Base-by-base conservation (phyloP, 2,113 vertebrate species). In the Cebus imitator region DNA sequence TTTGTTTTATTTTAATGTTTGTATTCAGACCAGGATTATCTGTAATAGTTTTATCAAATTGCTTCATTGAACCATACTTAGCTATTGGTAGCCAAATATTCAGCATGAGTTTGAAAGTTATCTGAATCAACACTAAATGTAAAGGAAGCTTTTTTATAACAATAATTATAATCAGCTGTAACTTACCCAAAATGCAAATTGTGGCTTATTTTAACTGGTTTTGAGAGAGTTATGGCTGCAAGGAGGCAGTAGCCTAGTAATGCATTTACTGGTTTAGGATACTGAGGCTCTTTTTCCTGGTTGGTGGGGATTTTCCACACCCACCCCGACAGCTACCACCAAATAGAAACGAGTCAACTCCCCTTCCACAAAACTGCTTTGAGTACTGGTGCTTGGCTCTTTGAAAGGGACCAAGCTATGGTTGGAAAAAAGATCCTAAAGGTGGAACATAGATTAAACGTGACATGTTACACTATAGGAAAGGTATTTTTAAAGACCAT, bases 401-500 rank as follows among this genome's bases (percentile, higher is more conserved):
- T 88, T 91, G 57, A 66, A 95, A 79, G 72, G 35, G 27, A 91
- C 97, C 75, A 52, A 91, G 70, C 50, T 79, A 37, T 25, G 20
- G 45, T 80, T 90, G 52, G 40, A 95, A 97, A 86, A 95, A 90
- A 94, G 75, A 92, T 96, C 83, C 84, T 73, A 68, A 94, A 92
- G 73, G 82, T 43, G 30, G 61, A 78, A 87, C 37, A 45, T 50
- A 96, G 90, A 97, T 98, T 93, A 87, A 94, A 97, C 73, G 57
- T 95, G 96, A 95, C 92, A 76, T n/a, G 96, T 92, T 95, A 95
- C 97, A 85, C 64, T 97, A 84, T 37, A 96, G 76, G 87, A 97
- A 97, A 97, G 76, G 87, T 91, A 96, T 96, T 97, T 97, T 92
- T 97, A 93, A 95, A 94, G 97, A 97, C 92, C 13, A 40, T 61